A percentile compares a stretch with the other conserved stretches of the same genome.
Conservation (phyloP, 2,888 invertebrate genomes). For the Didymodactylos carnosus region DNA sequence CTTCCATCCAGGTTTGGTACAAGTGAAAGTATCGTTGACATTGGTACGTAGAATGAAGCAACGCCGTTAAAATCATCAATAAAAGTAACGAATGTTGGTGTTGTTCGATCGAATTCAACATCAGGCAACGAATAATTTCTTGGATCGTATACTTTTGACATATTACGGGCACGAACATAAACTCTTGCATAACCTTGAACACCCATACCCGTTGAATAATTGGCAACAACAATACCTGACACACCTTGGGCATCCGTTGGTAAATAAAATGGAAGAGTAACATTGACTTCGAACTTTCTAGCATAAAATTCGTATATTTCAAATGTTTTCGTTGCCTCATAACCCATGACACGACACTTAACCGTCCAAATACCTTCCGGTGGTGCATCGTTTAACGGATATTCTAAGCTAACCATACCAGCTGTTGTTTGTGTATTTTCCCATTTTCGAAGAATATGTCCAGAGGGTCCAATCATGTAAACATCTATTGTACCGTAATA, state of each 20-base stretch:
- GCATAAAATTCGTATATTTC: constrained; percentile 8
- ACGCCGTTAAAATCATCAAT: constrained; percentile 58
- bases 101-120: neutral
- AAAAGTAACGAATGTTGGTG: neutral
- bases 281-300: constrained; percentile 13
- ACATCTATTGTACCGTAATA: constrained; percentile 75
- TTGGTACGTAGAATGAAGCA: constrained; percentile 63
- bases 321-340: constrained; percentile 8
- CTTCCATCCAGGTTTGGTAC: neutral
- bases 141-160: neutral
- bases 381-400: constrained; percentile 8
- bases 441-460: constrained; percentile 10
- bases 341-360: constrained; percentile 8
- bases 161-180: neutral
- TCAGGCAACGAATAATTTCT: neutral
- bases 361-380: constrained; percentile 1
- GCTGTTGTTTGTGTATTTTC: constrained; percentile 14
- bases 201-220: neutral
- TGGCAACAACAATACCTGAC: constrained; percentile 6
- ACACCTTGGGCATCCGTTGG: constrained; percentile 3
- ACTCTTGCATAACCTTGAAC: neutral
- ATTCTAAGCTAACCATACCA: constrained; percentile 9
- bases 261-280: constrained; percentile 13
- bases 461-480: constrained; percentile 45
- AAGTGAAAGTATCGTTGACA: constrained; percentile 36